Percentiles rank a stretch among this genome's conserved stretches.
Evolutionary conservation across 2,113 vertebrate species (phyloP).

Genomic region (Scartelaos histophorus): DNA sequence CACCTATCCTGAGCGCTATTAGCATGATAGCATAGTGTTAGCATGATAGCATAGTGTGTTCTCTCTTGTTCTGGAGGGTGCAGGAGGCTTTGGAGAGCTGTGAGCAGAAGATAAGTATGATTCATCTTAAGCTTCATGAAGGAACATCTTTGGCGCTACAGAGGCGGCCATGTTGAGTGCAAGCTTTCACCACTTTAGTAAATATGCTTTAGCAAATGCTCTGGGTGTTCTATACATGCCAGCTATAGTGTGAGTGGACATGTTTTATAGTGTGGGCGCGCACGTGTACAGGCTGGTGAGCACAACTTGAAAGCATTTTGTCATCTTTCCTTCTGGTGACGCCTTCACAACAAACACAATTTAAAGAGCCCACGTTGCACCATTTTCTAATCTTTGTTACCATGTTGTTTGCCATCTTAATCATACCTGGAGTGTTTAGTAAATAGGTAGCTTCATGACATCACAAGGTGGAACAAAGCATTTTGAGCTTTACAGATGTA

Average conservation of each 20-base stretch:
- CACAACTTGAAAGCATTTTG: constrained; percentile 36
- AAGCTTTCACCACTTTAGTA: constrained; percentile 27
- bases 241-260: constrained; percentile 23
- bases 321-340: constrained; percentile 41
- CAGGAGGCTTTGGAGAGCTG: constrained; percentile 72
- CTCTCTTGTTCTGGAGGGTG: constrained; percentile 63
- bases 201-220: constrained; percentile 28
- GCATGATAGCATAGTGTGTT: constrained; percentile 50
- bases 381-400: too few species aligned
- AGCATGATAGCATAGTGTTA: constrained; percentile 30
- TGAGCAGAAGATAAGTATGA: constrained; percentile 75
- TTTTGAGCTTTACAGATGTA: too few species aligned
- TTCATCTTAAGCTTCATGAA: constrained; percentile 56
- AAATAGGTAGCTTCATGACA: too few species aligned
- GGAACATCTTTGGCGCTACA: constrained; percentile 38
- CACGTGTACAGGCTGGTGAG: constrained; percentile 10
- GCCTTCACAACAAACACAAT: constrained; percentile 20
- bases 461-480: too few species aligned
- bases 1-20: constrained; percentile 3
- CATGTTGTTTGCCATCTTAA: too few species aligned
- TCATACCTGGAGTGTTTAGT: too few species aligned
- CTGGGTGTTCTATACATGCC: constrained; percentile 1
- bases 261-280: constrained; percentile 32
- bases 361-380: neutral
- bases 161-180: constrained; percentile 39